Evolutionary conservation across 2,113 vertebrate genomes (phyloP), one percentile per base, ranked within the genome.

Genomic region (Crocuta crocuta): DNA sequence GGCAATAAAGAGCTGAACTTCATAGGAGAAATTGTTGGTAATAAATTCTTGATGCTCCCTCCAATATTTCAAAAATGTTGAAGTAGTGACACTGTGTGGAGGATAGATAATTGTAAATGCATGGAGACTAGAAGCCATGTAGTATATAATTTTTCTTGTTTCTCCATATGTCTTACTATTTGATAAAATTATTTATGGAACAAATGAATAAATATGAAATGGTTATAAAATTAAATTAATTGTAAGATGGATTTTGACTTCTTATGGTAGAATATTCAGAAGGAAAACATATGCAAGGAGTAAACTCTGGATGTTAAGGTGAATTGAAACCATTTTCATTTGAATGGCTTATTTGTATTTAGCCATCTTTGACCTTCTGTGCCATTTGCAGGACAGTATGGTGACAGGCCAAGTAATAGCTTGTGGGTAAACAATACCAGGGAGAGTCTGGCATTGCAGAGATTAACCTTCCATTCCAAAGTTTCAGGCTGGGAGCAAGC

Each of bases 41-140:
- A 70, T 95, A 94, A 84, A 43, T 78, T 28, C 28, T 93, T 86
- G 23, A 19, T 79, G 43, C 74, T 80, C 48, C 10, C 96, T 65
- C 86, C 43, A 91, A 48, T 48, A 74, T 50, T 94, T 89, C 2
- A 87, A 92, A 95, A 84, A 39, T 87, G 19, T 94, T 93, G 63
- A 95, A 82, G 10, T 11, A 58, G 10, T 66, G 35, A 76, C 21
- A 3, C 66, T 43, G 33, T 35, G 2, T 89, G 21, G 73, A 88
- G 16, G 23, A 24, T 43, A 15, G 10, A 23, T 83, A 58, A 93
- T 33, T 85, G 6, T 88, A 23, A 97, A 73, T 24, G 55, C 39
- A 19, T 4, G 71, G 58, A 84, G 33, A 50, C 4, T 43, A 35
- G 10, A 4, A 39, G 39, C 13, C n/a, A 73, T 0, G 0, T 26